phyloP scores from a whole-genome alignment of 1,140 invertebrate genomes.

The Drosophila leontia region DNA sequence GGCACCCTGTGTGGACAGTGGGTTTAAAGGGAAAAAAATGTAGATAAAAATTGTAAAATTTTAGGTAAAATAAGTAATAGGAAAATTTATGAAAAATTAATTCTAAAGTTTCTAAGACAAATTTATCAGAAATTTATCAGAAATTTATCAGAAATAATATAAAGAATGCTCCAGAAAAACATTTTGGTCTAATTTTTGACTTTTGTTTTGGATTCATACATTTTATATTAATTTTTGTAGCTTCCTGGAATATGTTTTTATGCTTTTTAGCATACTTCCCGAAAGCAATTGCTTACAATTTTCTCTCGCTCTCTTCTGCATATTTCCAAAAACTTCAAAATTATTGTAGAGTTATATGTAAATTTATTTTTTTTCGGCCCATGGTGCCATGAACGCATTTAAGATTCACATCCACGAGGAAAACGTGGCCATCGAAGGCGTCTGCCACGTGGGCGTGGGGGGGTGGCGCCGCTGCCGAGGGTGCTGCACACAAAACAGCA shows the following conservation, averaged over 20 bases:
- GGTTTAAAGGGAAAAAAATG: not conserved
- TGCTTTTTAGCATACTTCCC: not conserved
- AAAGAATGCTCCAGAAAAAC: no score
- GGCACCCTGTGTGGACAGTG: constrained; percentile 40
- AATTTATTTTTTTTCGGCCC: not conserved
- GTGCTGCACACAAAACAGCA: constrained; percentile 22
- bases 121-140: no score
- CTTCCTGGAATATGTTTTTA: no score
- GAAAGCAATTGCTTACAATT: not conserved
- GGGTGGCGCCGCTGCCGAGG: constrained; percentile 2
- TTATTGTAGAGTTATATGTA: constrained; percentile 3
- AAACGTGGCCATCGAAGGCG: constrained; percentile 42
- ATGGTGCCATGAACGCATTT: constrained; percentile 32
- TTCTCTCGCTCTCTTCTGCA: not conserved
- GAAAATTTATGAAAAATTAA: no score
- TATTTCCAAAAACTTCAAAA: not conserved
- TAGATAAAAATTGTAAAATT: not conserved
- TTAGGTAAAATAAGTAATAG: not conserved
- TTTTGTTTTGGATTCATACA: no score
- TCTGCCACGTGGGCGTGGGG: constrained; percentile 3
- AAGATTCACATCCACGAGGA: constrained; percentile 35
- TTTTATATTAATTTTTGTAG: no score
- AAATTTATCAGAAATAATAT: no score
- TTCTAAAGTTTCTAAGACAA: no score
- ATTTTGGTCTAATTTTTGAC: no score